Conservation (phyloP, 2,888 invertebrate species). For the Andrena marginata region DNA sequence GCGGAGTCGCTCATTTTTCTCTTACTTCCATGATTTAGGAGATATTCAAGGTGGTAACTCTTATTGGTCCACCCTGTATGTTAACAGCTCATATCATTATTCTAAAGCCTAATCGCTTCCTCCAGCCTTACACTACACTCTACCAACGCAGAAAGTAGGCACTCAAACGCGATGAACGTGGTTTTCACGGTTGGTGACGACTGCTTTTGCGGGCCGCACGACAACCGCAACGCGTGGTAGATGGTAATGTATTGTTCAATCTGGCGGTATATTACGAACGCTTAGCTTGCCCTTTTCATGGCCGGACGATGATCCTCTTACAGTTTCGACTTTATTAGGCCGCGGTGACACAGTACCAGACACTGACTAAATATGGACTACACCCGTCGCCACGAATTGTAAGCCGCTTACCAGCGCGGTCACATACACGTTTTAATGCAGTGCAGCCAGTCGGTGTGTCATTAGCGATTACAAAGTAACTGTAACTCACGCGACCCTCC, state of each 20-base stretch:
- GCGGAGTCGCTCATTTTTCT: too few relatives aligned
- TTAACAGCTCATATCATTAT: too few relatives aligned
- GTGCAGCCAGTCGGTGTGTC: constrained; percentile 58
- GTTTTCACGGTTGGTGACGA: neutral
- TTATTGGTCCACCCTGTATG: too few relatives aligned
- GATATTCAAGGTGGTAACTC: too few relatives aligned
- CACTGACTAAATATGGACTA: constrained; percentile 71
- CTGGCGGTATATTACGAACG: constrained; percentile 64
- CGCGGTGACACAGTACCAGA: constrained; percentile 62
- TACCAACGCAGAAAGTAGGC: constrained; percentile 25
- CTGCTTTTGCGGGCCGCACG: neutral
- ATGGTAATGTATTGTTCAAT: constrained; percentile 57
- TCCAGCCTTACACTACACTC: neutral
- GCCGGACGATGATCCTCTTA: constrained; percentile 76
- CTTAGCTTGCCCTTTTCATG: constrained; percentile 57
- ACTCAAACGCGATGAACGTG: constrained; percentile 6
- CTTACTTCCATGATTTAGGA: too few relatives aligned
- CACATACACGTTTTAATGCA: constrained; percentile 71
- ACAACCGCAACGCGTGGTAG: neutral
- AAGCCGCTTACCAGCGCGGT: constrained; percentile 71
- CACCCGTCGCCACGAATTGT: constrained; percentile 56
- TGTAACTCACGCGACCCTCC: constrained; percentile 35
- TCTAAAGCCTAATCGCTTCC: neutral
- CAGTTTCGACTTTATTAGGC: constrained; percentile 76
- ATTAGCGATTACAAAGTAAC: constrained; percentile 70